These are phyloP conservation scores for Eurystomus glaucurus DNA, from an alignment of 2,797 vertebrate genomes.

Conservation along the genomic window DNA sequence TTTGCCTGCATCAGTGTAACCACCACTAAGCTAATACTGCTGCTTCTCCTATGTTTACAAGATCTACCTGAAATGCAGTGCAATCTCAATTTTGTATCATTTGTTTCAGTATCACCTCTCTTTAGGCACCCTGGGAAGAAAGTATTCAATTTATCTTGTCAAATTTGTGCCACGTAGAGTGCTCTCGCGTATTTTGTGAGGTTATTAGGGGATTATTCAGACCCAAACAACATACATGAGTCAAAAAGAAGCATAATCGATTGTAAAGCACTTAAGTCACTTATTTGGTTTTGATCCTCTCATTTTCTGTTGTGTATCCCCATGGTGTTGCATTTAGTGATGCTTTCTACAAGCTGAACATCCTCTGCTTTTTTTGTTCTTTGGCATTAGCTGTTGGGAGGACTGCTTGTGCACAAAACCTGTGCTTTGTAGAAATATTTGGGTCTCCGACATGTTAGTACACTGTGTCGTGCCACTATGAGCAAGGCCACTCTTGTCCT, in stretches of 20 bases:
- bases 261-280: not conserved
- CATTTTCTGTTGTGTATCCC: not conserved
- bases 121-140: not conserved
- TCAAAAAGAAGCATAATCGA: not conserved
- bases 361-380: not conserved
- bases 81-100: not conserved
- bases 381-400: not conserved
- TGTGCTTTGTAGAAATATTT: not conserved
- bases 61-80: not conserved
- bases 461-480: not conserved
- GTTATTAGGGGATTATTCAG: not conserved
- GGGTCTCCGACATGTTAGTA: not conserved
- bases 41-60: fast-evolving
- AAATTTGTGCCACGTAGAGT: not conserved
- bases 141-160: not conserved
- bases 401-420: not conserved
- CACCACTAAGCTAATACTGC: not conserved
- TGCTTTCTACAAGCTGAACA: not conserved
- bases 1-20: not conserved
- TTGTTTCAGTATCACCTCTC: not conserved
- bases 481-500: not conserved
- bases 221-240: not conserved
- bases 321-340: not conserved
- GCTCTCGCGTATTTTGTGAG: not conserved
- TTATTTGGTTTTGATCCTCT: not conserved